These are phyloP conservation scores for Hylaeus volcanicus DNA, from an alignment of 1,140 invertebrate genomes.

Conservation along the genomic window DNA sequence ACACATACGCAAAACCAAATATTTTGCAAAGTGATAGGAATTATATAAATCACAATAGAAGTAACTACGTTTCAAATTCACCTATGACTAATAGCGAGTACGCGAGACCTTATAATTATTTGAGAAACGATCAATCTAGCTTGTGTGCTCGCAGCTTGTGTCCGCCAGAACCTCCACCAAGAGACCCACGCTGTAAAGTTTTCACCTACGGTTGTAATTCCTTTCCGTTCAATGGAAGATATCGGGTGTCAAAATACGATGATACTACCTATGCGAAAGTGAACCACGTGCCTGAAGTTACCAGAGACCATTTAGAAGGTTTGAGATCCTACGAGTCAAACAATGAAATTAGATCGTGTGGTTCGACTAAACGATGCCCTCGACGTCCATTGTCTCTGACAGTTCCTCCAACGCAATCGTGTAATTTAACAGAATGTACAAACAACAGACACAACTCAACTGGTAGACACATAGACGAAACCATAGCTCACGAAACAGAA, in stretches of 20 bases:
- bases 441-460: slow-evolving; percentile 57
- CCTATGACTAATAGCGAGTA: slow-evolving; percentile 67
- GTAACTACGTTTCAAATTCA: slow-evolving; percentile 23
- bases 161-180: slow-evolving; percentile 86
- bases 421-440: slow-evolving; percentile 44
- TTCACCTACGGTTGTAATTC: slow-evolving; percentile 69
- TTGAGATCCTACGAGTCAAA: slow-evolving; percentile 48
- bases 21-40: slow-evolving; percentile 41
- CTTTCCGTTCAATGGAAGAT: slow-evolving; percentile 80
- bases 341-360: slow-evolving; percentile 40
- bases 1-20: slow-evolving; percentile 64
- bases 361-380: slow-evolving; percentile 28
- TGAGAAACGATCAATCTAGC: not conserved
- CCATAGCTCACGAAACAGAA: slow-evolving; percentile 36
- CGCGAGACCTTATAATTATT: slow-evolving; percentile 46
- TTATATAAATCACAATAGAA: not conserved
- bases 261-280: slow-evolving; percentile 15
- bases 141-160: slow-evolving; percentile 44
- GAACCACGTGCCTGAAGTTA: slow-evolving; percentile 5
- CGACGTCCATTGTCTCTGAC: slow-evolving; percentile 51
- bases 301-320: slow-evolving; percentile 25
- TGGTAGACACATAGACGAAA: slow-evolving; percentile 38
- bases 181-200: slow-evolving; percentile 84
- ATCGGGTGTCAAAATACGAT: slow-evolving; percentile 46
- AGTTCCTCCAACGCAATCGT: slow-evolving; percentile 39